Evolutionary conservation across 2,113 vertebrate genomes (phyloP), one percentile per base, ranked within the genome.

Genomic region (Elephas maximus): DNA sequence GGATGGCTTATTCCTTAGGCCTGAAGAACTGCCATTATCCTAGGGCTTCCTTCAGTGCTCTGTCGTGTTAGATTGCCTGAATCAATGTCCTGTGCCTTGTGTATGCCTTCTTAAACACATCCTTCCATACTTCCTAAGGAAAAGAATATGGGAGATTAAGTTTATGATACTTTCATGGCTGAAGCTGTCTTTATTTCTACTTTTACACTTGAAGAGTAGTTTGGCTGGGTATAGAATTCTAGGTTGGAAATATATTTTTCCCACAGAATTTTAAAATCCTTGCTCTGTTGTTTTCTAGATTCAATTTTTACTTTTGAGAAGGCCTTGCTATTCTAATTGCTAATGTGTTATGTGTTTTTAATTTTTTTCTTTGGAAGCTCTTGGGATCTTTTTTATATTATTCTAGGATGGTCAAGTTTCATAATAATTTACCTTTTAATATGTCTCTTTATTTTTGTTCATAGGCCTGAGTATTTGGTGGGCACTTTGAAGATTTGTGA

Each of bases 191-290:
- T 81, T 77, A 45, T 93, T 93, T 71, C 30, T 91, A 0, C 20
- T 77, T 7, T 51, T 8, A 86, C 28, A 73, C 44, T 92, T 63
- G 33, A 51, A 48, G 67, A 44, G 69, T 77, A 69, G 28, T 24
- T 83, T 96, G 67, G 51, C 10, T 74, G 57, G 80, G 60, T 71
- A 63, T 88, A 88, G 63, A 94, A 88, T 95, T 95, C 24, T 87
- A 73, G 74, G 9, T 89, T 95, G 80, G 79, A 82, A 93, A 67
- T 80, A 76, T 30, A 37, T 79, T 84, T 79, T 71, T 81, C 24
- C 4, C 41, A 10, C 20, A 65, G 79, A 95, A 63, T 79, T 81
- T 73, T 85, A 60, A 93, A 78, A 77, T 84, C 14, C 73, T 48
- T 67, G 44, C 15, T 65, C 1, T 78, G 9, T 83, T 94, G 33